Evolutionary conservation across 2,113 vertebrate species (phyloP), one percentile per base, ranked within the genome.

Genomic region (Gopherus flavomarginatus): DNA sequence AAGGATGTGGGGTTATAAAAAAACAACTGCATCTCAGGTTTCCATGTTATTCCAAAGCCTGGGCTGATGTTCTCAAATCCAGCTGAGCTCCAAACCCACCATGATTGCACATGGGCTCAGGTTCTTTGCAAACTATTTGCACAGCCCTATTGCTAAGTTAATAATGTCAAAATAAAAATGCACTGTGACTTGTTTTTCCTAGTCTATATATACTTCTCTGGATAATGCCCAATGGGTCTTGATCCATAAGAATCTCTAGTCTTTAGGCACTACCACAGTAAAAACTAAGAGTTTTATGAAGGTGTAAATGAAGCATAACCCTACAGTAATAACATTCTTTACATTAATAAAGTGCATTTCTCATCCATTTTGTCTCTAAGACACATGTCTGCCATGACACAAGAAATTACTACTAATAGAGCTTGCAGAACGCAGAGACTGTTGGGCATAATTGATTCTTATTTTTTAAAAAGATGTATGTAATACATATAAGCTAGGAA

Each of bases 1-100:
- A 42, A 31, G 4, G 0, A 38, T 7, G 3, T 2, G 13, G 38
- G 79, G 19, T 0, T 0, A 21, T 80, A 38, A 0, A 6, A 0
- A 22, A 10, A 16, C 2, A 10, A 6, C 52, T 52, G 17, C 8
- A 1, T 1, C 22, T 14, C 8, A 0, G 3, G 42, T 56, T 49
- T 3, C 14, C 2, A 0, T 0, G 5, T 17, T 38, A 4, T 49
- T 11, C 17, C 53, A 4, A 14, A 31, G 62, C 56, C 81, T n/a
- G 75, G 42, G 94, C 86, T 5, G 14, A 57, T n/a, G 1, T 87
- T 96, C 86, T 27, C 84, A 31, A 5, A 0, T 0, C 19, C 35
- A 19, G 0, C 57, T 5, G 59, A 42, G 52, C 52, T 91, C 59
- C 0, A 14, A 54, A 4, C 17, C 57, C 44, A 1, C 56, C 59